Evolutionary conservation across 2,113 vertebrate genomes (phyloP).

Genomic region (Anarhynchus alexandrinus): DNA sequence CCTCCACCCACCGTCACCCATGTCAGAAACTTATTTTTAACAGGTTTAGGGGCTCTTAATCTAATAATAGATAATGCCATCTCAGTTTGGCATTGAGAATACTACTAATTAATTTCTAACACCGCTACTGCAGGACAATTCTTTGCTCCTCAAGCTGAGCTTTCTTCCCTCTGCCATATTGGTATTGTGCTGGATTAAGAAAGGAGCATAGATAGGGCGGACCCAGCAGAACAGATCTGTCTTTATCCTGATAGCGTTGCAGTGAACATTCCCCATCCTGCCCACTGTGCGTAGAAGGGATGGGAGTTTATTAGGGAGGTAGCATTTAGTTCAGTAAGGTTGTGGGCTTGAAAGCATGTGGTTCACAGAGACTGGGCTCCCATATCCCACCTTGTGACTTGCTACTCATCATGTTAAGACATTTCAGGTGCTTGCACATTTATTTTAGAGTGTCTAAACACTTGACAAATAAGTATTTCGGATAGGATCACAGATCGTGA

Average conservation of each 20-base stretch:
- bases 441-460: background rate
- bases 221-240: background rate
- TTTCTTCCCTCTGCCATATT: background rate
- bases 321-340: background rate
- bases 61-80: background rate
- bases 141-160: background rate
- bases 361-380: background rate
- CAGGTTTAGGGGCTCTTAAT: background rate
- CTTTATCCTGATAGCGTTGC: background rate
- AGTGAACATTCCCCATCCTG: background rate
- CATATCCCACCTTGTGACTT: background rate
- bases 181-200: background rate
- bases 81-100: background rate
- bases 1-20: too few relatives aligned
- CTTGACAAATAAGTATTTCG: background rate
- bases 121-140: background rate
- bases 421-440: background rate
- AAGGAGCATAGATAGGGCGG: background rate
- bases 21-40: background rate
- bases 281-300: rapidly evolving
- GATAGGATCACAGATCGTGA: background rate
- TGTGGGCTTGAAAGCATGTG: background rate
- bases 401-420: background rate
- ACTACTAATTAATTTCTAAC: background rate
- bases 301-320: background rate